Evolutionary conservation across 2,113 vertebrate genomes (phyloP), one percentile per base, ranked within the genome.

Genomic region (Casuarius casuarius): DNA sequence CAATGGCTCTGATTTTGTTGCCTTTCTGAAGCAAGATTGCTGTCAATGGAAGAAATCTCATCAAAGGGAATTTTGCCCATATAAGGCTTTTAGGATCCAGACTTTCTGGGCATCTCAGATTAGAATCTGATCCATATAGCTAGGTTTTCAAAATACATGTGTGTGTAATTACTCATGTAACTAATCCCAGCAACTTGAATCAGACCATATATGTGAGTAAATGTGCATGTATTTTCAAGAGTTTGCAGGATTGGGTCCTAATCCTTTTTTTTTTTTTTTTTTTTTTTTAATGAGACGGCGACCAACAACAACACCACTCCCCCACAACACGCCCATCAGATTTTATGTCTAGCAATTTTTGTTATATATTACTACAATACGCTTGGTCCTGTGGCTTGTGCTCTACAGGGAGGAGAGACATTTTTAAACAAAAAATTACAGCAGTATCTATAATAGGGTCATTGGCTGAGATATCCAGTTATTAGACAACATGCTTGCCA

Each of bases 91-190:
- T 52, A 82, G 52, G 44, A 90, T 65, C 33, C 71, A 73, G 63
- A 77, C 63, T 54, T 95, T 94, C 67, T 94, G 59, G 75, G 52
- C 46, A 83, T 91, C 40, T 90, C 63, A 90, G 78, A 93, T 96
- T 92, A 88, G 79, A 87, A 83, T 88, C 75, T 93, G 90, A 94
- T 85, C 63, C 93, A 28, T 68, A 82, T 49, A 73, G 74, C 74
- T 82, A 74, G n/a, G 49, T 94, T 97, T 94, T 92, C 70, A 86
- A 94, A 96, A 91, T 76, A 87, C 80, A 91, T 79, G 49, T 94
- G 87, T 83, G 40, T 91, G 81, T 78, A 52, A 87, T 96, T 94
- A 95, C 12, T 85, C 46, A 62, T 63, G 29, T 77, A 95, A 94
- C 54, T 20, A 85, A 87, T 63, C 46, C 59, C 59, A 94, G 67